Evolutionary conservation across 2,113 vertebrate genomes (phyloP).

Genomic region (Epinephelus cyanopodus): DNA sequence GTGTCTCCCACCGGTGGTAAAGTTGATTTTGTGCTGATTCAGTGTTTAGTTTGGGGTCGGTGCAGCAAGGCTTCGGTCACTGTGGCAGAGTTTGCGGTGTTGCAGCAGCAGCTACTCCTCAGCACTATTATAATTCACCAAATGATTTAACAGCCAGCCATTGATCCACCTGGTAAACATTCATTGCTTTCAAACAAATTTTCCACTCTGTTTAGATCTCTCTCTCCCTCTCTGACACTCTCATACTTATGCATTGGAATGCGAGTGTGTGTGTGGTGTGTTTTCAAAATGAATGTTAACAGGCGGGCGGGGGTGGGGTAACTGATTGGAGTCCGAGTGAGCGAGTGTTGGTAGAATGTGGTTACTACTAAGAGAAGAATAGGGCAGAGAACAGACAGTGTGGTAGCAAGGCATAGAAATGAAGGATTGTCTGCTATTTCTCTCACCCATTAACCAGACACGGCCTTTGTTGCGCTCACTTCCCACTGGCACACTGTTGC

Average conservation of each 20-base stretch:
- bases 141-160: conserved; percentile 71
- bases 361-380: conserved; percentile 60
- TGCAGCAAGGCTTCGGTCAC: conserved; percentile 10
- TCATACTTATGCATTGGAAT: conserved; percentile 72
- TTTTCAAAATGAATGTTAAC: conserved; percentile 74
- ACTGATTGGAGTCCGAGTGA: conserved; percentile 61
- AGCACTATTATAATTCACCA: conserved; percentile 54
- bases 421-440: conserved; percentile 74
- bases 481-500: conserved; percentile 80
- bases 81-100: conserved; percentile 14
- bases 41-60: conserved; percentile 41
- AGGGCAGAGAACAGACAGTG: conserved; percentile 68
- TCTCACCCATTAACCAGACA: conserved; percentile 83
- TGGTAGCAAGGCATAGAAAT: conserved; percentile 69
- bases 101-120: conserved; percentile 20
- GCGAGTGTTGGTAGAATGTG: conserved; percentile 70
- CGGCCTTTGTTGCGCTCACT: conserved; percentile 75
- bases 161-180: conserved; percentile 77
- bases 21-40: conserved; percentile 58
- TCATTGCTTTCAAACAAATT: conserved; percentile 72
- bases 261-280: conserved; percentile 56
- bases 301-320: conserved; percentile 73
- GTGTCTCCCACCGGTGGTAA: conserved; percentile 5
- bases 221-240: conserved; percentile 29
- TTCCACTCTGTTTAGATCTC: conserved; percentile 62